phyloP scores from a whole-genome alignment of 2,888 invertebrate species.

The Aphidoletes aphidimyza region DNA sequence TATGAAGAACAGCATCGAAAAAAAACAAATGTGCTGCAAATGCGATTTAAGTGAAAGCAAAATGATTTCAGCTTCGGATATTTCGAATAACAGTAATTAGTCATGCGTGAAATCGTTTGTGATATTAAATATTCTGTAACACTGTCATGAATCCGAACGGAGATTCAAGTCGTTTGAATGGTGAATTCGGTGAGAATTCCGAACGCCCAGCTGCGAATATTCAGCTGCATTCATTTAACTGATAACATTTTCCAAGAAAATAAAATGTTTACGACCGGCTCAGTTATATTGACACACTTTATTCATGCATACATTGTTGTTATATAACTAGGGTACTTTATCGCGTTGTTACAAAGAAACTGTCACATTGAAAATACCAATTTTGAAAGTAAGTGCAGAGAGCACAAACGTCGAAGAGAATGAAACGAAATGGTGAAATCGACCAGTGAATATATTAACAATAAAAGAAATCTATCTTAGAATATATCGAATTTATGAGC shows the following conservation, averaged over 20 bases:
- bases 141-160: background rate
- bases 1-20: too few species aligned
- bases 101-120: background rate
- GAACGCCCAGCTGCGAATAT: too few species aligned
- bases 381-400: too few species aligned
- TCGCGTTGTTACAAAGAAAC: too few species aligned
- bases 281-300: background rate
- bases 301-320: background rate
- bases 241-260: background rate
- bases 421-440: background rate
- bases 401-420: background rate
- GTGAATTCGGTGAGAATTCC: too few species aligned
- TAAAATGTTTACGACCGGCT: background rate
- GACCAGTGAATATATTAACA: constrained; percentile 17
- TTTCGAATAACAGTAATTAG: background rate
- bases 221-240: too few species aligned
- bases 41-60: too few species aligned
- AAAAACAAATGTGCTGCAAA: too few species aligned
- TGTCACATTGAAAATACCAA: too few species aligned
- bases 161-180: background rate
- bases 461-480: background rate
- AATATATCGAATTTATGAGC: constrained; percentile 35
- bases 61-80: background rate
- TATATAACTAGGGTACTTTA: too few species aligned
- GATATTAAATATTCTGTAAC: background rate